Conservation (phyloP, 1,140 invertebrate genomes). For the Habropoda laboriosa region DNA sequence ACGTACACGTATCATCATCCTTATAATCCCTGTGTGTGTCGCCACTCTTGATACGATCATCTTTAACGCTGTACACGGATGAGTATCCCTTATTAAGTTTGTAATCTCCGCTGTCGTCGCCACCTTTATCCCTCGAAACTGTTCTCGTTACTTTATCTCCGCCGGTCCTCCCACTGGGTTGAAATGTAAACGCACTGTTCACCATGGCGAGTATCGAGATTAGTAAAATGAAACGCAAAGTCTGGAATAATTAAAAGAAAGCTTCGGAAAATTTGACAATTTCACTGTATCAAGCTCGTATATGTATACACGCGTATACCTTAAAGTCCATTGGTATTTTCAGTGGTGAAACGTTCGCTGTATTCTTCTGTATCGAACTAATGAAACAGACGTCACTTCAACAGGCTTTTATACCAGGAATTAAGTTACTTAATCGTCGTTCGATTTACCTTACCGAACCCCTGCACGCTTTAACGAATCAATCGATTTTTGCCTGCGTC, state of each 20-base stretch:
- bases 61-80: constrained; percentile 7
- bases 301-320: not conserved
- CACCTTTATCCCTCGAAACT: constrained; percentile 24
- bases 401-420: constrained; percentile 25
- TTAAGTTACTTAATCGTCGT: constrained; percentile 35
- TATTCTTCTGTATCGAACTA: not conserved
- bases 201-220: constrained; percentile 17
- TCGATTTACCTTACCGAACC: not conserved
- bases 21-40: not conserved
- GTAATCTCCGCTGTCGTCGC: constrained; percentile 18
- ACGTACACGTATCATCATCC: not conserved
- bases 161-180: not conserved
- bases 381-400: not conserved
- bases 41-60: constrained; percentile 3
- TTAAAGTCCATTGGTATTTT: not conserved
- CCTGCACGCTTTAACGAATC: not conserved
- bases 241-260: not conserved
- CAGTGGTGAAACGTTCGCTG: not conserved
- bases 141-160: not conserved
- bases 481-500: not conserved
- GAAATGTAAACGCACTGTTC: constrained; percentile 9
- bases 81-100: constrained; percentile 40
- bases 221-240: not conserved
- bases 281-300: too few species aligned
- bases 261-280: not conserved